These are phyloP conservation scores for Hycleus cichorii DNA, from an alignment of 1,140 invertebrate species.

Conservation along the genomic window DNA sequence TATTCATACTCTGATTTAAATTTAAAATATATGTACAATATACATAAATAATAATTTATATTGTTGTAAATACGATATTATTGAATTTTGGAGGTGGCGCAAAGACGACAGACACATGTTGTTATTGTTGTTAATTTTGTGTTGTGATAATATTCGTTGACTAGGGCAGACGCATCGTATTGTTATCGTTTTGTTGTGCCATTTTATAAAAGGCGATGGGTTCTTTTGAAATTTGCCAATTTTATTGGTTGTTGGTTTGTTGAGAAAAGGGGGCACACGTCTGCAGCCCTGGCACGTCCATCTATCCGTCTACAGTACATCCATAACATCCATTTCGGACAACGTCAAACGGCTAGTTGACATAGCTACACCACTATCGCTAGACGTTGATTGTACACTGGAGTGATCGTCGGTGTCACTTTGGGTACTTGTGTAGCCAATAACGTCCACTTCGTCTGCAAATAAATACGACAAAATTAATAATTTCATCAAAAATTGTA, in stretches of 20 bases:
- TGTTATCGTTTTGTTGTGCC: background rate
- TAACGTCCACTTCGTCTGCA: conserved; percentile 83
- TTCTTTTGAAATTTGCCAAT: too few species aligned
- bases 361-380: conserved; percentile 70
- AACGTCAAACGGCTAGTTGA: conserved; percentile 59
- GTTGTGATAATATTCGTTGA: conserved; percentile 26
- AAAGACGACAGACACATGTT: conserved; percentile 16
- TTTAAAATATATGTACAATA: conserved; percentile 33
- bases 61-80: conserved; percentile 20
- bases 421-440: conserved; percentile 77
- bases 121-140: background rate
- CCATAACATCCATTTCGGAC: conserved; percentile 42
- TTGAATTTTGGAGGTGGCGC: conserved; percentile 3
- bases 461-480: conserved; percentile 31
- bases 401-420: conserved; percentile 78
- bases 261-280: conserved; percentile 16
- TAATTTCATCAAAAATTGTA: too few species aligned
- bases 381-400: conserved; percentile 66
- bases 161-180: conserved; percentile 25
- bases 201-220: background rate
- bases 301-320: conserved; percentile 37
- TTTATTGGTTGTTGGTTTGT: too few species aligned
- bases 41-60: conserved; percentile 36
- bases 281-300: conserved; percentile 22
- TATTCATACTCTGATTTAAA: conserved; percentile 25